Conservation (phyloP, 2,113 vertebrate genomes). For the Danionella cerebrum region DNA sequence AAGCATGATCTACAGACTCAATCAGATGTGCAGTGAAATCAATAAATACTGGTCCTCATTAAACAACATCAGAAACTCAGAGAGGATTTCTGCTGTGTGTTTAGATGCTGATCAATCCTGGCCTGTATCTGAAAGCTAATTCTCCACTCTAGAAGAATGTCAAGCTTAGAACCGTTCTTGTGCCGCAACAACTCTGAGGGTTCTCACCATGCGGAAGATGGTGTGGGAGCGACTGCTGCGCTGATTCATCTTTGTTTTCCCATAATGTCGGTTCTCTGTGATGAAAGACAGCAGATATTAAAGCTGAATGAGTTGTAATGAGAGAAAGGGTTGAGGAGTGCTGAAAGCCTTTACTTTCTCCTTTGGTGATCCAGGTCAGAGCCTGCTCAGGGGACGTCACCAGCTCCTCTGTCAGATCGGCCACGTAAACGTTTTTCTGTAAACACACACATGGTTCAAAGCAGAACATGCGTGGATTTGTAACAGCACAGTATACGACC, state of each 20-base stretch:
- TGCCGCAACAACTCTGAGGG: no score
- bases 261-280: slow-evolving; percentile 89
- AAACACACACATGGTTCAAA: not conserved
- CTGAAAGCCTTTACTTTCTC: slow-evolving; percentile 86
- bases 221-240: slow-evolving; percentile 93
- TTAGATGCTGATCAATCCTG: no score
- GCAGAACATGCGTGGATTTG: no score
- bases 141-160: no score
- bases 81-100: no score
- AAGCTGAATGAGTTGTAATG: accelerated
- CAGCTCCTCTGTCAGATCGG: slow-evolving; percentile 87
- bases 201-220: slow-evolving; percentile 92
- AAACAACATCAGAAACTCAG: not conserved
- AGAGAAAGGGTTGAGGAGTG: no score
- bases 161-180: no score
- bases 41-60: no score
- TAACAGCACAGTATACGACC: no score
- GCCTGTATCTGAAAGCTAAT: no score
- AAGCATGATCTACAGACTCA: no score
- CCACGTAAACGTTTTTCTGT: slow-evolving; percentile 88
- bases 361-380: slow-evolving; percentile 83
- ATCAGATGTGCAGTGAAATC: no score
- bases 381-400: slow-evolving; percentile 78
- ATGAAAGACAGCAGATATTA: slow-evolving; percentile 1
- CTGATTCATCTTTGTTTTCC: slow-evolving; percentile 93